Conservation (phyloP, 2,797 vertebrate species). For the Pachyuromys duprasi region DNA sequence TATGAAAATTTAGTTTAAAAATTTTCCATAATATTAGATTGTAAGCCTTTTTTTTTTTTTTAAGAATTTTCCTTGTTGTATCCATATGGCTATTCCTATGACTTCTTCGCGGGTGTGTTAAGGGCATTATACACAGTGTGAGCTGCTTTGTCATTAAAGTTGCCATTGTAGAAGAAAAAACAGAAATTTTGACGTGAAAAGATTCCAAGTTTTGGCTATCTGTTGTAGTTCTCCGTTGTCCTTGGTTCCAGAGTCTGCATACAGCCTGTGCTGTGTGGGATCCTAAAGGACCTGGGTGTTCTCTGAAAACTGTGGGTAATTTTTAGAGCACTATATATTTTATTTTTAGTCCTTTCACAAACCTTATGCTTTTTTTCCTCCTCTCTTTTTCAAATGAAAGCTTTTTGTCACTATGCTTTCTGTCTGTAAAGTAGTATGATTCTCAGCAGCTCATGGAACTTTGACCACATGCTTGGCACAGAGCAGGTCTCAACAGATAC, state of each 20-base stretch:
- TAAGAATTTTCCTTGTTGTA: background rate
- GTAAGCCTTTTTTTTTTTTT: background rate
- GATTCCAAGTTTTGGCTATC: slow-evolving; percentile 27
- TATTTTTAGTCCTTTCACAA: slow-evolving; percentile 8
- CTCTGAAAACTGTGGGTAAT: background rate
- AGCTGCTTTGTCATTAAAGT: slow-evolving; percentile 15
- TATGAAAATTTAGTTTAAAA: background rate
- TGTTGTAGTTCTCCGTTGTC: background rate
- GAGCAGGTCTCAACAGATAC: background rate
- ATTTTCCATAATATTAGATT: no score
- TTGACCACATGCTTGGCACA: background rate
- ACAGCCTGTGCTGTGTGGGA: background rate
- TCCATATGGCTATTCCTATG: background rate
- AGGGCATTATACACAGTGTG: background rate
- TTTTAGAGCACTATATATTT: background rate
- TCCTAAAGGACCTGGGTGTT: background rate
- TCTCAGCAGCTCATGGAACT: background rate
- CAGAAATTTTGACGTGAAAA: slow-evolving; percentile 42
- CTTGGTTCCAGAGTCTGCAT: background rate
- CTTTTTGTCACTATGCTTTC: background rate
- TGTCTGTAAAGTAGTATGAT: background rate
- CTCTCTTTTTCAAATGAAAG: slow-evolving; percentile 43
- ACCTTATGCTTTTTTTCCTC: background rate
- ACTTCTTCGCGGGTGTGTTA: background rate
- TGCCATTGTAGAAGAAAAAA: background rate